Evolutionary conservation across 2,888 invertebrate genomes (phyloP).

Genomic region (Hirudinaria manillensis): DNA sequence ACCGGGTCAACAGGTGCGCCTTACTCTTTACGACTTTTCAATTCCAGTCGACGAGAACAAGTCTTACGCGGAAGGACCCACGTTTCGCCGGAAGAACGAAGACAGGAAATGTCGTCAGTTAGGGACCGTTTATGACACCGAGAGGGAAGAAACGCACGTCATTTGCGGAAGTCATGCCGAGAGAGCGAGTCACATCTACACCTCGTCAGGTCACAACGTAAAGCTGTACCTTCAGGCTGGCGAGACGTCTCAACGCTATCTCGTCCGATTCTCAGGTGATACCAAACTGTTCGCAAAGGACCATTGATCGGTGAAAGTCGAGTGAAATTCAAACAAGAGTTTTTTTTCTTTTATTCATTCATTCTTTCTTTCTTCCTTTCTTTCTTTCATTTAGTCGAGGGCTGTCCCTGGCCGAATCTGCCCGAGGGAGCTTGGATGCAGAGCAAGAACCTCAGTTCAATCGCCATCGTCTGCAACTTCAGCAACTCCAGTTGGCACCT

Average conservation of each 20-base stretch:
- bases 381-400: conserved; percentile 8
- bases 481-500: not conserved
- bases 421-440: conserved; percentile 8
- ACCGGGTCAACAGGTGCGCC: conserved; percentile 17
- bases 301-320: no score
- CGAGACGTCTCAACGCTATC: no score
- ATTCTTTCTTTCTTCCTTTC: not conserved
- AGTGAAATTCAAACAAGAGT: not conserved
- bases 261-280: no score
- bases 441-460: conserved; percentile 10
- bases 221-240: no score
- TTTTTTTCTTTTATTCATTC: not conserved
- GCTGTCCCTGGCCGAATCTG: conserved; percentile 18
- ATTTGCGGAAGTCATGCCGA: no score
- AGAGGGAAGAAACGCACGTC: not conserved
- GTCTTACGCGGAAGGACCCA: not conserved
- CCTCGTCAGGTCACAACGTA: no score
- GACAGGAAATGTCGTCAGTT: no score
- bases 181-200: not conserved
- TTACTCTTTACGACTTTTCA: conserved; percentile 23
- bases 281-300: no score
- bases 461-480: conserved; percentile 4
- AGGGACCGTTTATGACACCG: not conserved
- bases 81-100: no score
- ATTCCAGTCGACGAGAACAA: not conserved